These are phyloP conservation scores for Myotis findleyi DNA, from an alignment of 2,797 vertebrate species.

Conservation along the genomic window DNA sequence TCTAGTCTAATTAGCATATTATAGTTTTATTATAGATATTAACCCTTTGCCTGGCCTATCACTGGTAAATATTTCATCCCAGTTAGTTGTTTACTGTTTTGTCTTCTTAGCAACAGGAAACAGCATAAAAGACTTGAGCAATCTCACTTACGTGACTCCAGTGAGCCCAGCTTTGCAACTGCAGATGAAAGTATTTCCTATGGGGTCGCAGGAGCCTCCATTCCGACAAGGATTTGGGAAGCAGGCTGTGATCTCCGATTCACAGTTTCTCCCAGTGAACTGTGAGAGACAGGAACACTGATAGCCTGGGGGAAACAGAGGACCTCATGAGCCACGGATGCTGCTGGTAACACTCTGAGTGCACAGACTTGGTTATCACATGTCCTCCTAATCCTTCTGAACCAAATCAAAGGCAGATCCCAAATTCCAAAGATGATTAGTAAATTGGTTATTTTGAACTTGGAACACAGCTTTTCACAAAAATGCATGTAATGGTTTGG, in stretches of 20 bases:
- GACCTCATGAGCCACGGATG: neutral
- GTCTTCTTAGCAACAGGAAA: neutral
- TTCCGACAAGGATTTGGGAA: slow-evolving; percentile 97
- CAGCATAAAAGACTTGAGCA: neutral
- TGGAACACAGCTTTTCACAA: slow-evolving; percentile 1
- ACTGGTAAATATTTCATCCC: neutral
- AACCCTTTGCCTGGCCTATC: neutral
- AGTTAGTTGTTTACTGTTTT: neutral
- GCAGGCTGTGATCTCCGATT: slow-evolving; percentile 96
- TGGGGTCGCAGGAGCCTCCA: slow-evolving; percentile 93
- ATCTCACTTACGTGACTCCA: slow-evolving; percentile 93
- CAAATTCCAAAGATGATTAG: neutral
- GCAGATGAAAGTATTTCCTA: slow-evolving; percentile 96
- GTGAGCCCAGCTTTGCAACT: slow-evolving; percentile 95
- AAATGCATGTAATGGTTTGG: neutral
- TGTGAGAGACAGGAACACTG: slow-evolving; percentile 94
- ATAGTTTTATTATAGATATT: neutral
- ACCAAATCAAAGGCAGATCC: neutral
- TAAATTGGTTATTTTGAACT: slow-evolving; percentile 1
- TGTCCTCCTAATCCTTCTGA: neutral
- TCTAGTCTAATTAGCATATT: no score
- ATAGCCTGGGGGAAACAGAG: slow-evolving; percentile 90
- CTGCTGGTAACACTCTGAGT: neutral
- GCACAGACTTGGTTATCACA: neutral
- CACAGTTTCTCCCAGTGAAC: slow-evolving; percentile 96